phyloP scores from a whole-genome alignment of 2,113 vertebrate species.

The Periophthalmodon schlosseri region DNA sequence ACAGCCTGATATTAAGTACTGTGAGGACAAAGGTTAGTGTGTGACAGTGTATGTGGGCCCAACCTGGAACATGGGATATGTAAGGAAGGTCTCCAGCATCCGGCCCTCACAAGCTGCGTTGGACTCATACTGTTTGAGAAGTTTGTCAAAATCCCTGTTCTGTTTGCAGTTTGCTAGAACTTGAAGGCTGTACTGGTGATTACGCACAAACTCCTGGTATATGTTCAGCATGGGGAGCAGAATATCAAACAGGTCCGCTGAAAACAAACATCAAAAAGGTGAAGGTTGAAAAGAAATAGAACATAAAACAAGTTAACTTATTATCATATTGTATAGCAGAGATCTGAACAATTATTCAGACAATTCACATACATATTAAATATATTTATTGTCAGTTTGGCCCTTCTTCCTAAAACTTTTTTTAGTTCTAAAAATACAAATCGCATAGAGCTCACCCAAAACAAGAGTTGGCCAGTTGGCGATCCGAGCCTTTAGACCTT shows the following conservation, averaged over 20 bases:
- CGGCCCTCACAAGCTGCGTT: constrained; percentile 91
- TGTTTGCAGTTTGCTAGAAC: constrained; percentile 95
- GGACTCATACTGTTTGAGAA: constrained; percentile 93
- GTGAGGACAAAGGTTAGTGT: background rate
- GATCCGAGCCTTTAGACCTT: constrained; percentile 94
- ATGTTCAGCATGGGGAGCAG: constrained; percentile 97
- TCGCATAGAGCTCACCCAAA: constrained; percentile 79
- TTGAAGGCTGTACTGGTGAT: constrained; percentile 95
- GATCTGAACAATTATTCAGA: no score
- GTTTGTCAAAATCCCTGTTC: constrained; percentile 96
- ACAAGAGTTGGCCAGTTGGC: constrained; percentile 97
- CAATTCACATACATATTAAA: no score
- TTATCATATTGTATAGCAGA: background rate
- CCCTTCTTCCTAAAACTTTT: no score
- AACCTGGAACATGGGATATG: constrained; percentile 98
- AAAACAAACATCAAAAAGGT: constrained; percentile 17
- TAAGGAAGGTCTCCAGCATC: constrained; percentile 94
- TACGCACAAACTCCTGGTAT: constrained; percentile 96
- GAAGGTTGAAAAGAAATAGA: background rate
- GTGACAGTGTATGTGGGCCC: background rate
- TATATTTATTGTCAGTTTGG: no score
- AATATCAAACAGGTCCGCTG: constrained; percentile 95
- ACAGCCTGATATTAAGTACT: background rate
- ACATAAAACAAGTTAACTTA: background rate
- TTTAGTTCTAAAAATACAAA: constrained; percentile 31